phyloP scores from a whole-genome alignment of 2,888 invertebrate species.

The Diadromus collaris region DNA sequence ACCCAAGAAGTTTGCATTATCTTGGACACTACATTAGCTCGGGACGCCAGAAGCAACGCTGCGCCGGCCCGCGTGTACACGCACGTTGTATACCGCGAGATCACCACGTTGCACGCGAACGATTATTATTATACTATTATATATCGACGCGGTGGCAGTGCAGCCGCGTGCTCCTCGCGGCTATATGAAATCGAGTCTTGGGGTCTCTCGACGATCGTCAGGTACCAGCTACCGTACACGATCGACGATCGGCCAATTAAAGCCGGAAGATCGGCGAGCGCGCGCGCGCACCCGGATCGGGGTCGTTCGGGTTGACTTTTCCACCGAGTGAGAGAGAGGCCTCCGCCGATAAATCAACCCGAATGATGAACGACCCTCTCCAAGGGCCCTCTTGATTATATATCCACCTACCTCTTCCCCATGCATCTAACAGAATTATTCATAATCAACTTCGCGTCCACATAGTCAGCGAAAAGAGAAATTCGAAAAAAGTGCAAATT shows the following conservation, averaged over 20 bases:
- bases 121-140: conserved; percentile 58
- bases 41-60: conserved; percentile 54
- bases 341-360: conserved; percentile 50
- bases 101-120: conserved; percentile 59
- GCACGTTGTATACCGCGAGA: conserved; percentile 55
- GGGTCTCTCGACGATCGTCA: conserved; percentile 56
- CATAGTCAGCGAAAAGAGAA: not conserved
- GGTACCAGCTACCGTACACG: conserved; percentile 62
- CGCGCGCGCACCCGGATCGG: conserved; percentile 52
- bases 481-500: conserved; percentile 21
- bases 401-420: conserved; percentile 19
- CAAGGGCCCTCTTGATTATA: conserved; percentile 53
- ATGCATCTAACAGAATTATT: conserved; percentile 46
- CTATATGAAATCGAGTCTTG: conserved; percentile 59
- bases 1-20: conserved; percentile 35
- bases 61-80: conserved; percentile 50
- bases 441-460: conserved; percentile 34
- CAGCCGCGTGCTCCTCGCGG: conserved; percentile 54
- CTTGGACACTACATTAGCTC: conserved; percentile 50
- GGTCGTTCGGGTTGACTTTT: conserved; percentile 62
- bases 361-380: conserved; percentile 60
- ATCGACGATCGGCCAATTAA: conserved; percentile 60
- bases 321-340: conserved; percentile 37
- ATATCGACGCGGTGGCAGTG: conserved; percentile 45
- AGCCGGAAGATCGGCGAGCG: conserved; percentile 56